Evolutionary conservation across 2,888 invertebrate species (phyloP).

Genomic region (Hirtodrosophila histrioides): DNA sequence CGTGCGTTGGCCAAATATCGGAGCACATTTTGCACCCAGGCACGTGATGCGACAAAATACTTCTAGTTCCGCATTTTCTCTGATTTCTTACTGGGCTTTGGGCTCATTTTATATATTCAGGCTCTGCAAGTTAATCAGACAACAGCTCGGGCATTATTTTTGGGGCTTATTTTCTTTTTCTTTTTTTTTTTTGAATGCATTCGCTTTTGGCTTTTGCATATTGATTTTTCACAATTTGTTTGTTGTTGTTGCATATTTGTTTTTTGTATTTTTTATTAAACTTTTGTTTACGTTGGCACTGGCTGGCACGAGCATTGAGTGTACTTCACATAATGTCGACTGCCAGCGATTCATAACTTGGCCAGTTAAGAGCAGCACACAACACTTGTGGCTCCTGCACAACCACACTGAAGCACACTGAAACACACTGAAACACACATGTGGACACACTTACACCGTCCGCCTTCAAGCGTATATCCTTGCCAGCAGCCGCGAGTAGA

Average conservation of each 20-base stretch:
- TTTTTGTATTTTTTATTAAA: slow-evolving; percentile 55
- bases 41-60: slow-evolving; percentile 77
- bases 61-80: slow-evolving; percentile 68
- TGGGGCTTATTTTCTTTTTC: slow-evolving; percentile 15
- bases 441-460: slow-evolving; percentile 91
- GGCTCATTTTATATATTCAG: not conserved
- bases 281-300: slow-evolving; percentile 82
- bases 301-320: slow-evolving; percentile 73
- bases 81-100: slow-evolving; percentile 12
- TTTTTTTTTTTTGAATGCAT: slow-evolving; percentile 56
- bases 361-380: slow-evolving; percentile 25
- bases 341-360: slow-evolving; percentile 40
- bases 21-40: slow-evolving; percentile 57
- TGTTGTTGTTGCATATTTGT: slow-evolving; percentile 45
- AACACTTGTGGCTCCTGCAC: slow-evolving; percentile 67
- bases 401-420: slow-evolving; percentile 9
- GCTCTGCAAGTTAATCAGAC: slow-evolving; percentile 72
- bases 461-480: slow-evolving; percentile 93
- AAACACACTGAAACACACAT: not conserved
- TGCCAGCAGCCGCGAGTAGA: slow-evolving; percentile 93
- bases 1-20: slow-evolving; percentile 74
- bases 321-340: slow-evolving; percentile 58
- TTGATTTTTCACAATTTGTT: slow-evolving; percentile 72
- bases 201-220: slow-evolving; percentile 60
- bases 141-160: slow-evolving; percentile 38